Evolutionary conservation across 2,888 invertebrate genomes (phyloP), one percentile per base, ranked within the genome.

Genomic region (Drosophila silvestris): DNA sequence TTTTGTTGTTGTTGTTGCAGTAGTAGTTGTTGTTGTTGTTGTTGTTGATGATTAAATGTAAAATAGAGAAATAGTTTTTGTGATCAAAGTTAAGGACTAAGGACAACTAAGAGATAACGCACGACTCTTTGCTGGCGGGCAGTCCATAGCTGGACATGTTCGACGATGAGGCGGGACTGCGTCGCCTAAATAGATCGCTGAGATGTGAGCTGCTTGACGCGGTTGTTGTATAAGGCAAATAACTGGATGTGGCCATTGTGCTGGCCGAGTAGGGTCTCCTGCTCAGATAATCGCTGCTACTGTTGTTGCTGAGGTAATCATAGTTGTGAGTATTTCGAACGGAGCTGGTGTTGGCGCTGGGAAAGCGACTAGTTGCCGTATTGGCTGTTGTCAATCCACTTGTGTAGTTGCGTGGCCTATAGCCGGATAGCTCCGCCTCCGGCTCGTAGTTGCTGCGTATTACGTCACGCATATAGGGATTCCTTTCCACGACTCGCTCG

Each of bases 401-500:
- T 3, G 81, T 59, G 5, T 91, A 89, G 33, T 90, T 85, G 3
- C 87, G 83, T 5, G 93, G 91, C 0, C 92, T 81, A 74, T 93
- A 92, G 50, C 82, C 85, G 14, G 90, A 82, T 5, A 91, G 47
- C 22, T 89, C 85, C 19, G 88, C 89, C 2, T 87, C 87, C 12
- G 80, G 80, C 32, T 82, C 86, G 14, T 44, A 53, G 61, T 85
- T 75, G 58, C 72, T 80, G 5, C 90, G 76, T 19, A 92, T 85
- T 12, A 92, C 92, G 53, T 92, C 91, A 26, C 91, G 91, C 76
- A 93, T 91, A 52, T 94, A 94, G 5, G 93, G 93, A 92, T 94
- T 94, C 4, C 92, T 91, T 30, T 93, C 93, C 16, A 88, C 92
- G 1, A 92, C 92, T 37, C 93, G 92, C 35, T 93, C 93, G 61